Conservation (phyloP, 2,113 vertebrate genomes). For the Odobenus rosmarus region DNA sequence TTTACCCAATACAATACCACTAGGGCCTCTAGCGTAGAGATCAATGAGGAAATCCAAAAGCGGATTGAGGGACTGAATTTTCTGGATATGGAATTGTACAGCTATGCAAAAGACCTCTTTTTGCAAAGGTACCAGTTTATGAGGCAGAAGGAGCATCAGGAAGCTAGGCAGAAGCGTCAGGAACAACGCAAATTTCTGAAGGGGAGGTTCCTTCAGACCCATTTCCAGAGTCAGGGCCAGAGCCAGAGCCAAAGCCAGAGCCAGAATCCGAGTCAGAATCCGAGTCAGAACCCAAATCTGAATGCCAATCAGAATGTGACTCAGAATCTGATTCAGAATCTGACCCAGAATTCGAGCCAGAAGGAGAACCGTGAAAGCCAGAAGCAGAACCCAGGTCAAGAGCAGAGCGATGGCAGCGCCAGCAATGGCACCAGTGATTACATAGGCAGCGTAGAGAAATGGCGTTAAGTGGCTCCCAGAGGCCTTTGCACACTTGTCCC, state of each 20-base stretch:
- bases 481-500: not conserved
- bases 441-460: slow-evolving; percentile 94
- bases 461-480: slow-evolving; percentile 85
- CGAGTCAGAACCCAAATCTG: slow-evolving; percentile 47
- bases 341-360: slow-evolving; percentile 50
- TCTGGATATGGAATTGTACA: slow-evolving; percentile 96
- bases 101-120: slow-evolving; percentile 97
- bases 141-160: slow-evolving; percentile 95
- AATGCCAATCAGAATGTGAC: slow-evolving; percentile 46
- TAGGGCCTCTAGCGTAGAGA: slow-evolving; percentile 95
- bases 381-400: slow-evolving; percentile 59
- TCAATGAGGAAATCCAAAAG: slow-evolving; percentile 90
- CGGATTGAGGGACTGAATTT: slow-evolving; percentile 94
- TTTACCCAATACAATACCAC: slow-evolving; percentile 99
- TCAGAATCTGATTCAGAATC: slow-evolving; percentile 62
- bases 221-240: slow-evolving; percentile 70
- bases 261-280: slow-evolving; percentile 55
- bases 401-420: slow-evolving; percentile 49
- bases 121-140: slow-evolving; percentile 97
- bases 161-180: slow-evolving; percentile 92
- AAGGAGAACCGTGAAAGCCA: slow-evolving; percentile 40
- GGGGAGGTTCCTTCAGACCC: slow-evolving; percentile 82
- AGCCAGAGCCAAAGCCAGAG: slow-evolving; percentile 56
- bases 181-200: slow-evolving; percentile 90
- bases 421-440: slow-evolving; percentile 89